Conservation (phyloP, 2,113 vertebrate genomes). For the Reinhardtius hippoglossoides region DNA sequence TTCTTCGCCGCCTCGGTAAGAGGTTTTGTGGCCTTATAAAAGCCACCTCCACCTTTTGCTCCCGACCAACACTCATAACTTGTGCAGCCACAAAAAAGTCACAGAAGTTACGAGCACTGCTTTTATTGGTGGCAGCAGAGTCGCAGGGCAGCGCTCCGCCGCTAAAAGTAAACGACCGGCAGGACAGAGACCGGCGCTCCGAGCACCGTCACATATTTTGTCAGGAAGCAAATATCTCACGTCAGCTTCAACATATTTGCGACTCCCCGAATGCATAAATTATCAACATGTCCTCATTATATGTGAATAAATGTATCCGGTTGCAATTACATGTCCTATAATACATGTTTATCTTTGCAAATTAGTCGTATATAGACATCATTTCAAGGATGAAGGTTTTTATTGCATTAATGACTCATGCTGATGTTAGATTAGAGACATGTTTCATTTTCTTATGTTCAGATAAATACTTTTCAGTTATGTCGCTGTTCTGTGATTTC, state of each 20-base stretch:
- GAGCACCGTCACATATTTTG: neutral
- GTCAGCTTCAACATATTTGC: too few species aligned
- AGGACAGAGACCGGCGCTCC: neutral
- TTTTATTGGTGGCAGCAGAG: neutral
- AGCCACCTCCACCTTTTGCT: neutral
- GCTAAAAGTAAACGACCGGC: neutral
- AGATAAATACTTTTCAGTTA: too few species aligned
- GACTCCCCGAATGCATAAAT: too few species aligned
- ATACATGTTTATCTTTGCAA: too few species aligned
- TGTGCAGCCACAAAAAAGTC: neutral
- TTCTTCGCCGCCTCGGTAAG: neutral
- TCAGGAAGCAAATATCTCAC: neutral
- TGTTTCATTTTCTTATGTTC: too few species aligned
- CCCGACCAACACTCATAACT: neutral
- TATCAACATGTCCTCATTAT: too few species aligned
- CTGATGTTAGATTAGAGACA: too few species aligned
- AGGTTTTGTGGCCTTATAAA: neutral
- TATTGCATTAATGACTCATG: too few species aligned
- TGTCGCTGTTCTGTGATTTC: neutral
- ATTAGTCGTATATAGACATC: too few species aligned
- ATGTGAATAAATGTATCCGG: too few species aligned
- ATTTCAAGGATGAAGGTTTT: too few species aligned
- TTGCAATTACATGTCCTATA: too few species aligned
- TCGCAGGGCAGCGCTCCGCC: neutral
- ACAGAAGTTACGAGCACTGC: neutral